A percentile compares a stretch with the other conserved stretches of the same genome.
phyloP scores from a whole-genome alignment of 2,113 vertebrate species.

The Gobiocypris rarus region DNA sequence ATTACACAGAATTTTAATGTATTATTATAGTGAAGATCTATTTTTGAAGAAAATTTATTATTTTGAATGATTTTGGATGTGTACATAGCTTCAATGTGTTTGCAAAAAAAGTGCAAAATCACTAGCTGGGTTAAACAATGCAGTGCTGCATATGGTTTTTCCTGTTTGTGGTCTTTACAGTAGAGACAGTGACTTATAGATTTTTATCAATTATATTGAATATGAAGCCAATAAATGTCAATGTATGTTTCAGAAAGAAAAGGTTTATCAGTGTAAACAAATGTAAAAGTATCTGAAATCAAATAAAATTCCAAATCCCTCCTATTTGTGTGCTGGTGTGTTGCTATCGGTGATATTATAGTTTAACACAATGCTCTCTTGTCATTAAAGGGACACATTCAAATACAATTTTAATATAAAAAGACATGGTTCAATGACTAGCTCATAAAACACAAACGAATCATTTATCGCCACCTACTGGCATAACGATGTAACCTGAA shows the following conservation, averaged over 20 bases:
- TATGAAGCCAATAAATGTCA: not conserved
- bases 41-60: constrained; percentile 22
- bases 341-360: not conserved
- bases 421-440: not conserved
- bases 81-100: not conserved
- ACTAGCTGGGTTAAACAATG: not conserved
- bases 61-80: not conserved
- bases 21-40: not conserved
- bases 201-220: not conserved
- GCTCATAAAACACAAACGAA: not conserved
- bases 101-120: not conserved
- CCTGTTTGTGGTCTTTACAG: not conserved
- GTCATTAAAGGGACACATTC: not conserved
- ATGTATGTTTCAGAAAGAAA: not conserved
- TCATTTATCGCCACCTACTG: not conserved
- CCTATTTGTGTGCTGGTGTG: not conserved
- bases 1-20: not conserved
- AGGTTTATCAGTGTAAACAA: not conserved
- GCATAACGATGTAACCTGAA: not conserved
- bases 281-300: not conserved
- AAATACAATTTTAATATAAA: not conserved
- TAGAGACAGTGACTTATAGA: not conserved
- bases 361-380: not conserved
- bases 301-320: not conserved
- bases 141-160: not conserved